Conservation (phyloP, 2,797 vertebrate species). For the Hapalemur alaotrensis region DNA sequence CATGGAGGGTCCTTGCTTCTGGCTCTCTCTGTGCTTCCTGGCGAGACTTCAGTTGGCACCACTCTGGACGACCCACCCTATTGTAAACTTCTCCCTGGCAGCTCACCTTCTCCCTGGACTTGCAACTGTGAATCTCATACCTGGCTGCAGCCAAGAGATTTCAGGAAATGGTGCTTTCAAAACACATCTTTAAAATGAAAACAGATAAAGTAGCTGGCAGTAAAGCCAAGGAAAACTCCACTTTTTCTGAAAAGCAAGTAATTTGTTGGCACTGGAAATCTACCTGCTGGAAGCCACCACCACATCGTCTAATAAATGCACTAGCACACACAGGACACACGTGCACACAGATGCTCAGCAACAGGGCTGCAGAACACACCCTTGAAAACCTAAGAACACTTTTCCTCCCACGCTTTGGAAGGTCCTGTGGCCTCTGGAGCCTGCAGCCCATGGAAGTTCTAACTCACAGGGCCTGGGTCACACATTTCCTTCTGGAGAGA, state of each 20-base stretch:
- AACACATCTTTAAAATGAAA: conserved; percentile 72
- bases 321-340: background rate
- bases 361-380: background rate
- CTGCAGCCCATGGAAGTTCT: background rate
- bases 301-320: conserved; percentile 47
- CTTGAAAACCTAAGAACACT: background rate
- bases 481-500: background rate
- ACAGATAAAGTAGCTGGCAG: conserved; percentile 65
- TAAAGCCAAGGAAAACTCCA: conserved; percentile 65
- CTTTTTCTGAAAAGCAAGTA: conserved; percentile 62
- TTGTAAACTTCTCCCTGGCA: conserved; percentile 24
- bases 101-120: conserved; percentile 38
- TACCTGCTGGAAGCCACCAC: conserved; percentile 30
- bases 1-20: conserved; percentile 50
- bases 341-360: background rate
- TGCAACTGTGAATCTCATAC: conserved; percentile 58
- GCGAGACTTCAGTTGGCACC: background rate
- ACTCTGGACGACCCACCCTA: background rate
- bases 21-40: conserved; percentile 3
- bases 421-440: background rate
- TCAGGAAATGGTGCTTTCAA: conserved; percentile 68
- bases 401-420: background rate
- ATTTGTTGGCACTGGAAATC: conserved; percentile 44
- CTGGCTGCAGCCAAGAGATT: conserved; percentile 60
- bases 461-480: background rate